phyloP scores from a whole-genome alignment of 1,140 invertebrate genomes.

The Carcinoscorpius rotundicauda region DNA sequence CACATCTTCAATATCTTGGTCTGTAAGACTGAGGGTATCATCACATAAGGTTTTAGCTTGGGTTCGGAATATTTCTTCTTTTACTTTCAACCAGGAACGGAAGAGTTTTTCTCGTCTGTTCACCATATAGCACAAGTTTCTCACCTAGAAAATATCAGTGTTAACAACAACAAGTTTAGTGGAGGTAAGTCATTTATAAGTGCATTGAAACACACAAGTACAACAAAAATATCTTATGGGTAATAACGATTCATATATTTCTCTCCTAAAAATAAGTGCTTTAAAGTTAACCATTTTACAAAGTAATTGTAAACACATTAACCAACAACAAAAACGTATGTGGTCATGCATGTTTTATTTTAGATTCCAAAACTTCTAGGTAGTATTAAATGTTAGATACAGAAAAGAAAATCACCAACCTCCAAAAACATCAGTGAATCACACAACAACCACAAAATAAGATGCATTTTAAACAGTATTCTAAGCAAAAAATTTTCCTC shows the following conservation, averaged over 20 bases:
- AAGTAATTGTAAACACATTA: too few species aligned
- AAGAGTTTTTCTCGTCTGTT: slow-evolving; percentile 83
- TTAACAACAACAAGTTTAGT: background rate
- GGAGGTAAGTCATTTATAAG: background rate
- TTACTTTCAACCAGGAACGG: slow-evolving; percentile 64
- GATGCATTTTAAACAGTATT: background rate
- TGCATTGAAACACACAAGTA: background rate
- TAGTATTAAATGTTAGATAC: too few species aligned
- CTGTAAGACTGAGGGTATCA: slow-evolving; percentile 37
- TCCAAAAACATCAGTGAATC: background rate
- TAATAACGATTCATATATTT: background rate
- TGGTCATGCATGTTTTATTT: too few species aligned
- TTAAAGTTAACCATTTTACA: too few species aligned
- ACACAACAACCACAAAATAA: background rate
- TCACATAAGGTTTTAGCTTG: slow-evolving; percentile 40
- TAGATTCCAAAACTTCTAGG: too few species aligned
- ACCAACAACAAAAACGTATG: too few species aligned
- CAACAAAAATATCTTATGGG: background rate
- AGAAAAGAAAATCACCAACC: background rate
- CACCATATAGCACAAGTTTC: slow-evolving; percentile 96
- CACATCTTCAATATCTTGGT: slow-evolving; percentile 53
- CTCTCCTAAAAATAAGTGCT: background rate
- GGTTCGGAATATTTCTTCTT: slow-evolving; percentile 86
- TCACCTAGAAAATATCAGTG: slow-evolving; percentile 42
- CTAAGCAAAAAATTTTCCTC: background rate